phyloP scores from a whole-genome alignment of 53 echinoderm and acorn worm genomes.

The Mesocentrotus franciscanus region DNA sequence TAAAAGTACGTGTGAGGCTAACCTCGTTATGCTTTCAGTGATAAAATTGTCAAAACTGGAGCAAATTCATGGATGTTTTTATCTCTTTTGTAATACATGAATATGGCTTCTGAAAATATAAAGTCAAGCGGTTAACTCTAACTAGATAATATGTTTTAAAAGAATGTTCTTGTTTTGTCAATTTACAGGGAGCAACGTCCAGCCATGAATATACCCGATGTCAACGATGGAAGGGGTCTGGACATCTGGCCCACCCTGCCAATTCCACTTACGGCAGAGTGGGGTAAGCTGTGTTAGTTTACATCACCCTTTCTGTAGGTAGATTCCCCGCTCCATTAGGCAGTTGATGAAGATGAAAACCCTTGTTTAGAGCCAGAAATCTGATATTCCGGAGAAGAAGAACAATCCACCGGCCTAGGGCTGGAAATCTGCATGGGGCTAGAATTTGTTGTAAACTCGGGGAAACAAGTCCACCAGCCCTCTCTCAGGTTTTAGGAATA shows the following conservation, averaged over 20 bases:
- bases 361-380: no score
- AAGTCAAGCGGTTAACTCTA: neutral
- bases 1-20: neutral
- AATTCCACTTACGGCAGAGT: slow-evolving; percentile 47
- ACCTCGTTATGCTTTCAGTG: neutral
- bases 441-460: no score
- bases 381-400: no score
- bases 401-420: no score
- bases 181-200: slow-evolving; percentile 40
- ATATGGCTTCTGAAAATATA: neutral
- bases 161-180: neutral
- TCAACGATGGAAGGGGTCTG: slow-evolving; percentile 37
- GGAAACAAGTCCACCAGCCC: no score
- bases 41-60: no score
- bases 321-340: no score
- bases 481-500: no score
- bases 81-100: no score
- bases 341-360: no score
- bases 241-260: slow-evolving; percentile 38
- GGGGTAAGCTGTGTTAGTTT: slow-evolving; percentile 13
- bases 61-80: no score
- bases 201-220: slow-evolving; percentile 38
- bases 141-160: neutral
- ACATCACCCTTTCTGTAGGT: neutral
- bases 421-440: no score